Percentiles rank a stretch among this genome's conserved stretches.
Evolutionary conservation across 2,797 vertebrate species (phyloP).

Genomic region (Sternarchorhynchus goeldii): DNA sequence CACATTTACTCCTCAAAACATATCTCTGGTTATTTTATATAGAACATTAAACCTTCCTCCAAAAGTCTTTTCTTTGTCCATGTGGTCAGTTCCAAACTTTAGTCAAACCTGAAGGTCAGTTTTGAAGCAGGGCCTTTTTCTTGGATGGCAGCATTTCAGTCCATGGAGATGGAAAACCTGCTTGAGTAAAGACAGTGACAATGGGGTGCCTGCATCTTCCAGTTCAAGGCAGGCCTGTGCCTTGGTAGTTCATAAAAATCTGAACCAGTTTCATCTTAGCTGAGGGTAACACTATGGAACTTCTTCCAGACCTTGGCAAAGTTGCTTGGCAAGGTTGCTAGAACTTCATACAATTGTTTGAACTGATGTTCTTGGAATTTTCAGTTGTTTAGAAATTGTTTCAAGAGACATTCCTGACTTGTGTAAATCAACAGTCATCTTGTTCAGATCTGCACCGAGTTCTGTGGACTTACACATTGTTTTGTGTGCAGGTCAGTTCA

Average conservation of each 20-base stretch:
- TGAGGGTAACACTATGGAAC: neutral
- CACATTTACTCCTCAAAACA: neutral
- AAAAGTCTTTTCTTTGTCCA: no score
- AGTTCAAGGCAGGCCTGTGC: neutral
- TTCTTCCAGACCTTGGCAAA: neutral
- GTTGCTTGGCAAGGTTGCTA: neutral
- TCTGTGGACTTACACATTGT: neutral
- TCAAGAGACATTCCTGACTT: neutral
- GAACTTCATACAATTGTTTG: constrained; percentile 5
- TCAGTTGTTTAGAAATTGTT: constrained; percentile 2
- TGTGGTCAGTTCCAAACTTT: no score
- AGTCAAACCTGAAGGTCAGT: no score
- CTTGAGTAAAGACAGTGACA: neutral
- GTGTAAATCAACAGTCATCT: neutral
- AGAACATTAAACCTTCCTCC: no score
- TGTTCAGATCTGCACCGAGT: neutral
- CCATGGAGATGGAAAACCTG: neutral
- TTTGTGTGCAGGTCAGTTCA: neutral
- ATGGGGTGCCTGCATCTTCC: neutral
- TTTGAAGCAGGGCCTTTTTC: no score
- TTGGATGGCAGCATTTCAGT: neutral
- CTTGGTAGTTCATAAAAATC: neutral
- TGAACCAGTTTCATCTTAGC: neutral
- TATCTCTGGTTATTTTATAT: no score
- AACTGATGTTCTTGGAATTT: neutral